phyloP scores from a whole-genome alignment of 30 jellyfish, hydroid and myxozoan genomes.

The Chrysaora quinquecirrha region DNA sequence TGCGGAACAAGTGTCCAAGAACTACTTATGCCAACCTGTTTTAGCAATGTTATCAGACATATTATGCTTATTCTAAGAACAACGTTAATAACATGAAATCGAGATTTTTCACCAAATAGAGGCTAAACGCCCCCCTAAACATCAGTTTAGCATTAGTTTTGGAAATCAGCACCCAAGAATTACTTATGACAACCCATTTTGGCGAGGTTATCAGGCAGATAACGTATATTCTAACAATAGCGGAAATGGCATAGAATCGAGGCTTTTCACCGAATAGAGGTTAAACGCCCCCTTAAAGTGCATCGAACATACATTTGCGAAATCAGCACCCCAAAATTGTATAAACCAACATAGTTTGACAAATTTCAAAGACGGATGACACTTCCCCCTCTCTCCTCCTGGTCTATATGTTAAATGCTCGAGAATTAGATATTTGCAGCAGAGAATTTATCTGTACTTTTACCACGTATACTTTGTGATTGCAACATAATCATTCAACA shows the following conservation, averaged over 20 bases:
- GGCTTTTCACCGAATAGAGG: not conserved
- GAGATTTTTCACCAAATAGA: not conserved
- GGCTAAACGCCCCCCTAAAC: slow-evolving; percentile 1
- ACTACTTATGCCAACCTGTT: not conserved
- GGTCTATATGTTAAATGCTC: no score
- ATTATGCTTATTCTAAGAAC: not conserved
- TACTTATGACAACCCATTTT: not conserved
- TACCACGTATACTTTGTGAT: no score
- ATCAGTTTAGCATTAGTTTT: not conserved
- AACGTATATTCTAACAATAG: not conserved
- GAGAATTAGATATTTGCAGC: no score
- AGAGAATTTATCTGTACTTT: no score
- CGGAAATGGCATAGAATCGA: not conserved
- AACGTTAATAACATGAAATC: not conserved
- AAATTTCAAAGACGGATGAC: not conserved
- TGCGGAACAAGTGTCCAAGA: not conserved
- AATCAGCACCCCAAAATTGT: not conserved
- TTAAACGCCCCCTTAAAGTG: not conserved
- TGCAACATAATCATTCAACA: no score
- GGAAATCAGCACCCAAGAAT: slow-evolving; percentile 1
- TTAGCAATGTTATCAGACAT: not conserved
- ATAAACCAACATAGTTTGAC: not conserved
- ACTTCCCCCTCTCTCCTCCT: no score
- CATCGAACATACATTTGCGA: not conserved
- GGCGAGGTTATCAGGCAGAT: not conserved